Evolutionary conservation across 2,113 vertebrate species (phyloP).

Genomic region (Potamarius usumacintae): DNA sequence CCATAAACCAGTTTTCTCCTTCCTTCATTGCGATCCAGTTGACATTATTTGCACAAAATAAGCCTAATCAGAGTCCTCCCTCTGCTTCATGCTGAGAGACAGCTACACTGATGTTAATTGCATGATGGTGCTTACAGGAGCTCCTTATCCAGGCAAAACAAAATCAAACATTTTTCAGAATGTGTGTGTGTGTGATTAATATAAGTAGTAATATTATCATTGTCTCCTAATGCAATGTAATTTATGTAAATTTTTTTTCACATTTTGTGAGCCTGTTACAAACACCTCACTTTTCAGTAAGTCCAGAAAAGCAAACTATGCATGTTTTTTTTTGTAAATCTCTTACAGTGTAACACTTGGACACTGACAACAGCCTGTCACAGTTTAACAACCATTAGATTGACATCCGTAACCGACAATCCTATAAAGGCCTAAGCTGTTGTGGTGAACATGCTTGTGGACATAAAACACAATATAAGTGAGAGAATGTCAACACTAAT

Average conservation of each 20-base stretch:
- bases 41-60: slow-evolving; percentile 39
- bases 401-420: background rate
- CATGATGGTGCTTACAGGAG: slow-evolving; percentile 10
- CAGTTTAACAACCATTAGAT: background rate
- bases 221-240: background rate
- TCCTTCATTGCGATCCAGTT: background rate
- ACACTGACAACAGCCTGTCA: background rate
- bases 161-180: background rate
- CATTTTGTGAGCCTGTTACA: background rate
- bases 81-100: slow-evolving; percentile 12
- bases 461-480: background rate
- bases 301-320: background rate
- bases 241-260: background rate
- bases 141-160: slow-evolving; percentile 1
- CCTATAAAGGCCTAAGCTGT: background rate
- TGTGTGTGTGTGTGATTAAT: background rate
- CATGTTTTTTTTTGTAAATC: background rate
- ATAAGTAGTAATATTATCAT: background rate
- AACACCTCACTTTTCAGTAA: background rate
- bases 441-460: background rate
- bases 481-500: background rate
- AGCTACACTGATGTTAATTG: background rate
- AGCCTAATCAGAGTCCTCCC: slow-evolving; percentile 25
- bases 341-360: background rate
- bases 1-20: background rate